A percentile compares a stretch with the other conserved stretches of the same genome.
Conservation (phyloP, 2,113 vertebrate species). For the Tupaia chinensis region DNA sequence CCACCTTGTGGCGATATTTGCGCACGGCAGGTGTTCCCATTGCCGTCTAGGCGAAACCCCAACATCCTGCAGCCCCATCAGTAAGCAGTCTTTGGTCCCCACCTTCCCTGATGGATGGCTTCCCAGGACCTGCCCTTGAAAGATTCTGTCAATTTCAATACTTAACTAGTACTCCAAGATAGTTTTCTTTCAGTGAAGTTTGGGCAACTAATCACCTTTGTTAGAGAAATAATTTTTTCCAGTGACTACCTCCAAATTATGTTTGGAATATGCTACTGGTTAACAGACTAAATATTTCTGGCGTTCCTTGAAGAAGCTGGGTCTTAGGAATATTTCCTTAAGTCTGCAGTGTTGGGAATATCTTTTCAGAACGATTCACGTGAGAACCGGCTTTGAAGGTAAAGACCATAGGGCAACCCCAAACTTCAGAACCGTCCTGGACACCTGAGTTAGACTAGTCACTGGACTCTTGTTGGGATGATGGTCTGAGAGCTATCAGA, state of each 20-base stretch:
- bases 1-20: not conserved
- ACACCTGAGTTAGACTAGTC: not conserved
- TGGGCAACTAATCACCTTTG: not conserved
- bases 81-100: not conserved
- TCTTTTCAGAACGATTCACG: not conserved
- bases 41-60: not conserved
- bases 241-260: not conserved
- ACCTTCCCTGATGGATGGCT: not conserved
- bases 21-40: not conserved
- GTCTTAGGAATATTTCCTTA: not conserved
- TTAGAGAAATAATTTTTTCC: not conserved
- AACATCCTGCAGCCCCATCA: too few species aligned
- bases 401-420: not conserved
- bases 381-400: not conserved
- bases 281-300: not conserved
- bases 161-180: not conserved
- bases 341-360: not conserved
- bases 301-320: not conserved
- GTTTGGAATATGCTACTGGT: not conserved
- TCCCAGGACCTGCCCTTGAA: not conserved
- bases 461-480: too few species aligned
- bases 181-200: not conserved
- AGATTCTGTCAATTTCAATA: not conserved
- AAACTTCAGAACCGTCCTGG: not conserved
- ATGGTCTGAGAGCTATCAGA: accelerated